A percentile compares a stretch with the other conserved stretches of the same genome.
These are phyloP conservation scores for Chloromyia formosa DNA, from an alignment of 2,888 invertebrate genomes.

Conservation along the genomic window DNA sequence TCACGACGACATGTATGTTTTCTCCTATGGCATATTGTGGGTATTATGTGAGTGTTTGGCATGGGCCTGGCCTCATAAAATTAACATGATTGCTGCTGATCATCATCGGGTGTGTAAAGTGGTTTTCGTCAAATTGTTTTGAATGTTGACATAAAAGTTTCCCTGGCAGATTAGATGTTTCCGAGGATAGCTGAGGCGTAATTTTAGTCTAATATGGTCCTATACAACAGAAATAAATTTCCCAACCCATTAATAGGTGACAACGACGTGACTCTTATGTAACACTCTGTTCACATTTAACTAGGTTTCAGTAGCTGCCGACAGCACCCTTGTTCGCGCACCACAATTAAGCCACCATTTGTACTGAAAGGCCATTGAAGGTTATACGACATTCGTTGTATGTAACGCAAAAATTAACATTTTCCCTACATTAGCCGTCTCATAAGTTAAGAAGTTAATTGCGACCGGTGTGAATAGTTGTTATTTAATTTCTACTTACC, in stretches of 20 bases:
- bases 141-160: too few species aligned
- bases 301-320: too few species aligned
- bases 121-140: too few species aligned
- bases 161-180: too few species aligned
- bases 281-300: too few species aligned
- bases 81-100: conserved; percentile 8
- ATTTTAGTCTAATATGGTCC: too few species aligned
- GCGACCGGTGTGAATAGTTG: conserved; percentile 25
- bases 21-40: conserved; percentile 10
- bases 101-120: conserved; percentile 14
- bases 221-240: too few species aligned
- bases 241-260: too few species aligned
- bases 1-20: conserved; percentile 44
- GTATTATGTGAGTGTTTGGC: not conserved
- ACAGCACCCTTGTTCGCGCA: too few species aligned
- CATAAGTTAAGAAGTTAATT: conserved; percentile 23
- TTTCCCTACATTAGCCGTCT: conserved; percentile 4
- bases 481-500: not conserved
- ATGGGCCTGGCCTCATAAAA: conserved; percentile 19
- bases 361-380: conserved; percentile 1
- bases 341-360: too few species aligned
- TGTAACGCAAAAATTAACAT: conserved; percentile 19
- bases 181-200: too few species aligned
- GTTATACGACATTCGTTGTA: not conserved
- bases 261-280: too few species aligned